Percentiles rank a stretch among this genome's conserved stretches.
Conservation (phyloP, 1,140 invertebrate species). For the Pseudomyrmex dendroicus region DNA sequence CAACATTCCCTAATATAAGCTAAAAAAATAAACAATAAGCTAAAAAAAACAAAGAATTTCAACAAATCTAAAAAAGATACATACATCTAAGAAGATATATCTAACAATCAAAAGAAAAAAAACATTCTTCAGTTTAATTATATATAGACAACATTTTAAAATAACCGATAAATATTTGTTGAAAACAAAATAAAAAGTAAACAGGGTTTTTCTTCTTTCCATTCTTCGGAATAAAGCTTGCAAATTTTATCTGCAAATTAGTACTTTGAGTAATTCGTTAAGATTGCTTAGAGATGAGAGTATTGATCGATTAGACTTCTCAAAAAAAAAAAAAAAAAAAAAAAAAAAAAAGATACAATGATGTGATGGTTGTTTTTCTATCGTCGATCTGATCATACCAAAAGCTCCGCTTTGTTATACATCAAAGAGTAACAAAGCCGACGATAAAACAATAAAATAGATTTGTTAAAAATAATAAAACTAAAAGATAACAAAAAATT, state of each 20-base stretch:
- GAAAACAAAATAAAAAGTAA: neutral
- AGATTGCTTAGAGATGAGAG: constrained; percentile 34
- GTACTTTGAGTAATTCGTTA: neutral
- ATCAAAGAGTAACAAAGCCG: constrained; percentile 44
- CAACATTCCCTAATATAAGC: neutral
- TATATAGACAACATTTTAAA: neutral
- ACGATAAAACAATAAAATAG: constrained; percentile 3
- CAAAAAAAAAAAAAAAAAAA: too few species aligned
- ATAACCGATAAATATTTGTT: neutral
- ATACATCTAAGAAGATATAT: too few species aligned
- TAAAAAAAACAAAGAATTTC: too few species aligned
- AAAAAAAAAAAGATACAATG: too few species aligned
- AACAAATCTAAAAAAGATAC: too few species aligned
- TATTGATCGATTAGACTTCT: constrained; percentile 8
- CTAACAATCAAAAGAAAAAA: too few species aligned
- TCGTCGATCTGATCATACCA: neutral
- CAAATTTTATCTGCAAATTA: constrained; percentile 11
- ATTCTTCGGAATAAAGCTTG: too few species aligned
- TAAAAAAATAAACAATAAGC: too few species aligned
- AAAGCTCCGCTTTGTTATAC: constrained; percentile 74
- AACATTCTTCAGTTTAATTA: too few species aligned
- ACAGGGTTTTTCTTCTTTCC: neutral
- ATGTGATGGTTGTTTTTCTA: neutral
- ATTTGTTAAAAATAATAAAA: too few species aligned
- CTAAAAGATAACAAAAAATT: neutral